Evolutionary conservation across 2,113 vertebrate species (phyloP).

Genomic region (Neogale vison): DNA sequence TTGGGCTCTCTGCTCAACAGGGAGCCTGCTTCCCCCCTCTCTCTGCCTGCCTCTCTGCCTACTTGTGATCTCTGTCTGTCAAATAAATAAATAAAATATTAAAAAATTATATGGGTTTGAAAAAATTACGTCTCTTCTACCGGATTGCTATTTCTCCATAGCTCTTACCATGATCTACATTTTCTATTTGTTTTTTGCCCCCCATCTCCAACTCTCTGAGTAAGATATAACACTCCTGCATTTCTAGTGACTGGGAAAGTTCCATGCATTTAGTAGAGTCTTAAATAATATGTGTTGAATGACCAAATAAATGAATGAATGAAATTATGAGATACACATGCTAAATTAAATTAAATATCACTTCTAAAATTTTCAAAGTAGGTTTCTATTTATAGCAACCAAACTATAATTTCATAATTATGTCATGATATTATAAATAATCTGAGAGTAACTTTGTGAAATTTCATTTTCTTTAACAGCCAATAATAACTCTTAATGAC

Average conservation of each 20-base stretch:
- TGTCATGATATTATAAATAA: background rate
- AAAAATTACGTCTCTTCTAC: background rate
- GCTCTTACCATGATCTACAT: background rate
- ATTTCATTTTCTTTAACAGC: conserved; percentile 10
- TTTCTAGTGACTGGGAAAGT: background rate
- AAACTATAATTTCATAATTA: conserved; percentile 21
- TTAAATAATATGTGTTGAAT: conserved; percentile 14
- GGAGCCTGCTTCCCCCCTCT: too few species aligned
- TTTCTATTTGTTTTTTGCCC: background rate
- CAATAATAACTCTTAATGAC: background rate
- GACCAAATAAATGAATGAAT: background rate
- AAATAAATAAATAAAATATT: too few species aligned
- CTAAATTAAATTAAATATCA: conserved; percentile 14
- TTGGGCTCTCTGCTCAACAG: too few species aligned
- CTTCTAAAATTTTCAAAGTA: conserved; percentile 24
- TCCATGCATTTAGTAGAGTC: background rate
- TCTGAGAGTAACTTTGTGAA: conserved; percentile 12
- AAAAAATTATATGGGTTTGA: background rate
- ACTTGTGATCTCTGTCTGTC: too few species aligned
- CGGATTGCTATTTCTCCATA: background rate
- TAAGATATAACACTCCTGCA: background rate
- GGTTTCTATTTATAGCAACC: background rate
- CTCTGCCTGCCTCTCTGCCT: too few species aligned
- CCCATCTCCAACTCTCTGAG: background rate
- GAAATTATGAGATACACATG: background rate